Evolutionary conservation across 2,113 vertebrate genomes (phyloP).

Genomic region (Procavia capensis): DNA sequence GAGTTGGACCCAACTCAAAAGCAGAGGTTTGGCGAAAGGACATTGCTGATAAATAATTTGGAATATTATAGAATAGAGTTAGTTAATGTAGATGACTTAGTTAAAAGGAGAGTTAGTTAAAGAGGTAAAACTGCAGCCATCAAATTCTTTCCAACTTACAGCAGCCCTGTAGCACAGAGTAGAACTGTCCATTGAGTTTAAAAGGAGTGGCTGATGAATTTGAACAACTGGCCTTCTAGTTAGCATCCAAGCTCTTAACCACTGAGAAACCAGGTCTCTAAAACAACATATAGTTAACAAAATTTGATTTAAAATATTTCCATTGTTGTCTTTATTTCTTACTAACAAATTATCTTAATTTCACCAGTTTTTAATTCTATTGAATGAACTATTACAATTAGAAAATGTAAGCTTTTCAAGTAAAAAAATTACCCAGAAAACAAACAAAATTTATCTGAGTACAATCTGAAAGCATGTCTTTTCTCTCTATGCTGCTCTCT

Average conservation of each 20-base stretch:
- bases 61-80: neutral
- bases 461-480: neutral
- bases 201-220: too few species aligned
- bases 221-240: too few species aligned
- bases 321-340: neutral
- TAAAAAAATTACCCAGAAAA: constrained; percentile 35
- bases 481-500: neutral
- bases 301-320: neutral
- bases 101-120: neutral
- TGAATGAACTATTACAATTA: neutral
- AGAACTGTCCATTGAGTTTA: too few species aligned
- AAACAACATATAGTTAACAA: neutral
- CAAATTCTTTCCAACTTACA: too few species aligned
- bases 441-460: neutral
- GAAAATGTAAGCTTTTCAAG: neutral
- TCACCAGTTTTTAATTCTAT: neutral
- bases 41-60: neutral
- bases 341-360: neutral
- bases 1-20: too few species aligned
- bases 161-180: too few species aligned
- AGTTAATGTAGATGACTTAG: neutral
- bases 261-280: too few species aligned
- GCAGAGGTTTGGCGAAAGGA: too few species aligned
- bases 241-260: too few species aligned
- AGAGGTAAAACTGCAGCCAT: too few species aligned